A percentile compares a stretch with the other conserved stretches of the same genome.
These are phyloP conservation scores for Cyanoramphus novaezelandiae DNA, from an alignment of 2,113 vertebrate genomes.

Conservation along the genomic window DNA sequence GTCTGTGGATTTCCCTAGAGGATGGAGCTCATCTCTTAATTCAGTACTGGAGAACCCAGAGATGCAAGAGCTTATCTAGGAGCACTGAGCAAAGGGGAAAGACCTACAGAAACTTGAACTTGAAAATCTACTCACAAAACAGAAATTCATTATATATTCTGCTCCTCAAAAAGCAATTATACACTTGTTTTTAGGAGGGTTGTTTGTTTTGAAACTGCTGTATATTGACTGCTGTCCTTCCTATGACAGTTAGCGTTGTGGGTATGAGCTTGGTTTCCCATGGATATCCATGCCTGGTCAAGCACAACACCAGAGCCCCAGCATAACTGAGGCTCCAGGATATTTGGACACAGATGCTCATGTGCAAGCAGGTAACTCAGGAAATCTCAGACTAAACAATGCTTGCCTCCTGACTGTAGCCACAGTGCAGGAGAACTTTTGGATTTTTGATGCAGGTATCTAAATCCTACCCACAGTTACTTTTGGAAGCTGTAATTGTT, in stretches of 20 bases:
- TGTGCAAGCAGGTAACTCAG: neutral
- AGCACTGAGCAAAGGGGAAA: rapidly evolving
- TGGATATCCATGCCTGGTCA: neutral
- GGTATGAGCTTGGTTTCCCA: neutral
- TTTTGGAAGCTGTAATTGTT: rapidly evolving
- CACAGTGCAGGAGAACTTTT: neutral
- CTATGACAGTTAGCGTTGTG: rapidly evolving
- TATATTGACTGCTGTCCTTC: neutral
- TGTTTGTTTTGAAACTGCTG: neutral
- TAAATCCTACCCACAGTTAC: neutral
- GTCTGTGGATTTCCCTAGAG: neutral
- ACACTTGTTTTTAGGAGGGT: rapidly evolving
- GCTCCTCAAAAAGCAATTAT: neutral
- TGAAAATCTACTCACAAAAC: neutral
- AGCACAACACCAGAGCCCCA: neutral
- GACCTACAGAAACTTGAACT: neutral
- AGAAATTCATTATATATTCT: neutral
- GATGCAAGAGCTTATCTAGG: neutral
- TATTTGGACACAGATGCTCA: no score
- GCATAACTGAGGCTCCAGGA: neutral
- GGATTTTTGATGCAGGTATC: neutral
- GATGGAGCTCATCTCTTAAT: neutral
- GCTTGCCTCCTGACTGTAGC: neutral
- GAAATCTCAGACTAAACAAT: neutral
- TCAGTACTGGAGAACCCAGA: neutral